A percentile compares a stretch with the other conserved stretches of the same genome.
These are phyloP conservation scores for Sebastes ruberrimus DNA, from an alignment of 2,797 vertebrate genomes.

Conservation along the genomic window DNA sequence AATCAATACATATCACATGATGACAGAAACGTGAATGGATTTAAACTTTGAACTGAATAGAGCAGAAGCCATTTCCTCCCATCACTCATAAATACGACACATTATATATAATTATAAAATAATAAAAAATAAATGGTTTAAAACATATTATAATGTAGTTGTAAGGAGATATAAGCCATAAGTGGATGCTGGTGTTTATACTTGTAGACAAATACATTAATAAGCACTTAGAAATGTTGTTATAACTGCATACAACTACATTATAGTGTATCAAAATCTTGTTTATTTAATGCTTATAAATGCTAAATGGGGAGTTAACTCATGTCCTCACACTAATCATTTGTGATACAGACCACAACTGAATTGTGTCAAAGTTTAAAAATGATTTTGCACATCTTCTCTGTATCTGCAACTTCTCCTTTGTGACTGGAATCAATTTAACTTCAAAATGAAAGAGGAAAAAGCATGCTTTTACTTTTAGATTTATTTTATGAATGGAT, in stretches of 20 bases:
- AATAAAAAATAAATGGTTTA: not conserved
- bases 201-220: not conserved
- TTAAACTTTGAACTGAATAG: not conserved
- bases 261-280: not conserved
- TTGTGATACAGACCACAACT: too few species aligned
- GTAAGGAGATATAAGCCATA: not conserved
- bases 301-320: not conserved
- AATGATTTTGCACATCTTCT: not conserved
- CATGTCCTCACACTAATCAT: too few species aligned
- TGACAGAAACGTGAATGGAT: not conserved
- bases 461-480: not conserved
- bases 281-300: not conserved
- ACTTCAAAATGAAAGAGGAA: not conserved
- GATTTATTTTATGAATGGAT: not conserved
- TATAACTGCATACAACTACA: too few species aligned
- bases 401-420: not conserved
- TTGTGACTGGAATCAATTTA: not conserved
- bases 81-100: not conserved
- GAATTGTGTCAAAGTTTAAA: not conserved
- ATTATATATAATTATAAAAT: not conserved
- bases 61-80: not conserved
- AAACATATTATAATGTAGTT: not conserved
- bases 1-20: slow-evolving; percentile 25
- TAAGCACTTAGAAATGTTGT: not conserved
- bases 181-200: not conserved